phyloP scores from a whole-genome alignment of 2,888 invertebrate genomes.

The Agrotis exclamationis region DNA sequence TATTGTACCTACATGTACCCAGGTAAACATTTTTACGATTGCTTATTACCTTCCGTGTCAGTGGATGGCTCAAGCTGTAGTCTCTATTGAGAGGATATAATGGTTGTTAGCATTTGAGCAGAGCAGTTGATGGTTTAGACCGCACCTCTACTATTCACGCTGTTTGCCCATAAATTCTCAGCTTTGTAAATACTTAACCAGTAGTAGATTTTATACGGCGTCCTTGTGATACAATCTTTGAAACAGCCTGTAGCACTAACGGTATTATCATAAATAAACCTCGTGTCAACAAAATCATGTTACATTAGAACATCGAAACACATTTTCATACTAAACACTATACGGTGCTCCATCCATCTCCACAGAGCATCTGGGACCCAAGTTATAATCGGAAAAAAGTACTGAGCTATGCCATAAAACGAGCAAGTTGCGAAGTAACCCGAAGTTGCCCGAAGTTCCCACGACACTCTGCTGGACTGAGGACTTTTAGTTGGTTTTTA shows the following conservation, averaged over 20 bases:
- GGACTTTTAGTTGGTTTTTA: slow-evolving; percentile 68
- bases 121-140: slow-evolving; percentile 18
- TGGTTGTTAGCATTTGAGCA: slow-evolving; percentile 27
- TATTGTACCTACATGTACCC: too few relatives aligned
- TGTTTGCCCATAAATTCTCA: not conserved
- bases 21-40: too few relatives aligned
- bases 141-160: slow-evolving; percentile 1
- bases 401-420: slow-evolving; percentile 52
- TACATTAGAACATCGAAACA: slow-evolving; percentile 24
- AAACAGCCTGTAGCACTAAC: not conserved
- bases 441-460: slow-evolving; percentile 45
- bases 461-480: slow-evolving; percentile 57
- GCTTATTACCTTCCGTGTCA: not conserved
- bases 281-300: slow-evolving; percentile 23
- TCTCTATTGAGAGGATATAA: slow-evolving; percentile 28
- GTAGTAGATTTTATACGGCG: too few relatives aligned
- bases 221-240: not conserved
- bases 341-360: slow-evolving; percentile 48
- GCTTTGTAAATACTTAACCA: too few relatives aligned
- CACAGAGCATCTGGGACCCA: slow-evolving; percentile 55
- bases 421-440: slow-evolving; percentile 62
- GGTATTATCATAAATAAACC: slow-evolving; percentile 2
- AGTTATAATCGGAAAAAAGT: slow-evolving; percentile 67
- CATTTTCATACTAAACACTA: slow-evolving; percentile 51
- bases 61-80: not conserved